These are phyloP conservation scores for Lipophrys pholis DNA, from an alignment of 2,113 vertebrate species.

Conservation along the genomic window DNA sequence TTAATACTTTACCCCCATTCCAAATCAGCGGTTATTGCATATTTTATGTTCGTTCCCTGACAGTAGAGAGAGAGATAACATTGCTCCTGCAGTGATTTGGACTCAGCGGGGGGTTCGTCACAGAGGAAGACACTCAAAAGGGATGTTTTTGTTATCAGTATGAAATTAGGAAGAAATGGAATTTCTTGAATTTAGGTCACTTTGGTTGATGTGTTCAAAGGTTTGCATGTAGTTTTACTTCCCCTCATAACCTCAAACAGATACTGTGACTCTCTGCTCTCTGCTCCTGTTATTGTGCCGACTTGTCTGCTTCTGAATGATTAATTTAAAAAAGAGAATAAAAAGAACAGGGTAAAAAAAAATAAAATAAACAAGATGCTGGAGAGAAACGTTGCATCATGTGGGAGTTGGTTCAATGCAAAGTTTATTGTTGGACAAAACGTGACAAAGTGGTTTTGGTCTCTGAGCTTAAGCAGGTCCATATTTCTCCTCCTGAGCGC, in stretches of 20 bases:
- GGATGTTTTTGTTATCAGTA: constrained; percentile 55
- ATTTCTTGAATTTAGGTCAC: constrained; percentile 60
- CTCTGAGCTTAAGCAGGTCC: background rate
- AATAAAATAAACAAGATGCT: background rate
- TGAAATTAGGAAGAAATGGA: constrained; percentile 54
- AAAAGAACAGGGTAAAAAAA: background rate
- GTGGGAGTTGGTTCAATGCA: constrained; percentile 5
- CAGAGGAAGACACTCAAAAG: constrained; percentile 35
- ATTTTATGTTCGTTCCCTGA: background rate
- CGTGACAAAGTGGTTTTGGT: background rate
- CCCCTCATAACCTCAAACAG: constrained; percentile 31
- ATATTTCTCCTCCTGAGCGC: constrained; percentile 10
- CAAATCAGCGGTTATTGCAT: background rate
- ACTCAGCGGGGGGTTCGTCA: constrained; percentile 26
- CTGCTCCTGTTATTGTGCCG: constrained; percentile 1
- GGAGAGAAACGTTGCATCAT: background rate
- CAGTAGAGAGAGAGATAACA: too few relatives aligned
- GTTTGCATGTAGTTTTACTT: constrained; percentile 34
- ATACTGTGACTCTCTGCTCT: constrained; percentile 17
- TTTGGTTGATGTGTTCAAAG: constrained; percentile 50
- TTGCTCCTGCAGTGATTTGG: constrained; percentile 49
- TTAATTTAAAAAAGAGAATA: background rate
- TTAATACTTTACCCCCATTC: background rate
- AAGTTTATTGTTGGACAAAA: constrained; percentile 24
- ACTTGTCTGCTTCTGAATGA: constrained; percentile 13